Conservation (phyloP, 2,113 vertebrate genomes). For the Mustelus asterias region DNA sequence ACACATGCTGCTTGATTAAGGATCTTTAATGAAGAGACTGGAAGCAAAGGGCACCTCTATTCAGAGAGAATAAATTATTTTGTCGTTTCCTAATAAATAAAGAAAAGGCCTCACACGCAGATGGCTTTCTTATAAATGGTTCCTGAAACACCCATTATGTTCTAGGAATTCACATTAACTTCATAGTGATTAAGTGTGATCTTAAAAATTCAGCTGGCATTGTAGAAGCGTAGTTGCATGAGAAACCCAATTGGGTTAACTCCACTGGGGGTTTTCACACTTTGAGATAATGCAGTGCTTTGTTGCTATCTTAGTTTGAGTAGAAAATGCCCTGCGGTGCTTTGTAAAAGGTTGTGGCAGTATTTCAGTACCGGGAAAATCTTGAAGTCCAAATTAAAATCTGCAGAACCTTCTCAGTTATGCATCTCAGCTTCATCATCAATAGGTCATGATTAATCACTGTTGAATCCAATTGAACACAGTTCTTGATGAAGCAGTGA, state of each 20-base stretch:
- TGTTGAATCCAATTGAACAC: not conserved
- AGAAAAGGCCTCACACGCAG: not conserved
- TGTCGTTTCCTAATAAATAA: constrained; percentile 1
- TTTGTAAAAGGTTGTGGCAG: constrained; percentile 21
- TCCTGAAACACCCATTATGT: not conserved
- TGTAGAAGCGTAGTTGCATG: not conserved
- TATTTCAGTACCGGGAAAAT: not conserved
- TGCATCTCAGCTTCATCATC: constrained; percentile 16
- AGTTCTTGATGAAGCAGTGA: not conserved
- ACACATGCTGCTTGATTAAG: constrained; percentile 3
- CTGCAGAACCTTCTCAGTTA: not conserved
- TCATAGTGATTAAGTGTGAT: not conserved
- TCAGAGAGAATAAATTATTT: not conserved
- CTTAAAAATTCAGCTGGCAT: constrained; percentile 10
- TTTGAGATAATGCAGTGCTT: constrained; percentile 20
- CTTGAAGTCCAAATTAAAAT: constrained; percentile 19
- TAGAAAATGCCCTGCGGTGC: not conserved
- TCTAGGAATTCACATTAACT: not conserved
- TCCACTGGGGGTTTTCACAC: constrained; percentile 21
- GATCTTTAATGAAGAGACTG: not conserved
- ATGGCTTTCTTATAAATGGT: not conserved
- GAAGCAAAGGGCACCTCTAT: not conserved
- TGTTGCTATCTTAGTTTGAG: not conserved
- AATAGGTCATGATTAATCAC: constrained; percentile 3
- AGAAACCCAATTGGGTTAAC: constrained; percentile 3